These are phyloP conservation scores for Drosophila oshimai DNA, from an alignment of 1,140 invertebrate genomes.

Conservation along the genomic window DNA sequence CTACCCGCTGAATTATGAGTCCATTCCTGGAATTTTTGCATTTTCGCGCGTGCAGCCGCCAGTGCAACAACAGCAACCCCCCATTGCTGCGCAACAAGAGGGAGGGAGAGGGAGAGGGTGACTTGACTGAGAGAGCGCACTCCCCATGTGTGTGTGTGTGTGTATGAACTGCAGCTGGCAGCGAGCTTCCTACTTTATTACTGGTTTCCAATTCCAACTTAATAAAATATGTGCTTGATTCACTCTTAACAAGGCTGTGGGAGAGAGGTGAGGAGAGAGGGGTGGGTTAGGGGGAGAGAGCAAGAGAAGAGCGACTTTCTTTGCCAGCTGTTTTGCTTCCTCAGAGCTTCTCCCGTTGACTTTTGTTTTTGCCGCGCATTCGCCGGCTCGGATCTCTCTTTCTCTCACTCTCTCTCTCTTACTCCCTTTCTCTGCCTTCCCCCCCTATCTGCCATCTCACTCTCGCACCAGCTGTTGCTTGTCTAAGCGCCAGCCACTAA, in stretches of 20 bases:
- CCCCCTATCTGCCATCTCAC: not conserved
- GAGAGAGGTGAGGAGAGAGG: not conserved
- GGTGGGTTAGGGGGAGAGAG: not conserved
- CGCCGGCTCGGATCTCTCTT: slow-evolving; percentile 30
- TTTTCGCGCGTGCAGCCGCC: slow-evolving; percentile 28
- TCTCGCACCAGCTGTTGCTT: slow-evolving; percentile 47
- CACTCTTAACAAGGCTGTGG: slow-evolving; percentile 38
- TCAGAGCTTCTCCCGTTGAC: slow-evolving; percentile 14
- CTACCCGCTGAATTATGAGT: not conserved
- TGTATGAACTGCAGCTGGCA: slow-evolving; percentile 59
- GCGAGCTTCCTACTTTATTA: slow-evolving; percentile 69
- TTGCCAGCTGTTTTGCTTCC: slow-evolving; percentile 57
- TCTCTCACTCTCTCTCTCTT: not conserved
- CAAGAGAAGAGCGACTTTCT: slow-evolving; percentile 15
- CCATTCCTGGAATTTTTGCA: slow-evolving; percentile 37
- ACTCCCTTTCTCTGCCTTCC: not conserved
- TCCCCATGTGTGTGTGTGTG: slow-evolving; percentile 1
- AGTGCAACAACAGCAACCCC: slow-evolving; percentile 13
- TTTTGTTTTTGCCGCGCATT: slow-evolving; percentile 14
- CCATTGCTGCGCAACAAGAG: not conserved
- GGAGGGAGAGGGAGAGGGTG: not conserved
- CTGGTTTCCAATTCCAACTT: slow-evolving; percentile 70
- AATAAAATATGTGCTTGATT: slow-evolving; percentile 76
- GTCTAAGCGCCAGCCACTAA: slow-evolving; percentile 16
- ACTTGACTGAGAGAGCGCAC: slow-evolving; percentile 15